Base-by-base conservation (phyloP, 2,888 invertebrate species). In the Ophonus ardosiacus region DNA sequence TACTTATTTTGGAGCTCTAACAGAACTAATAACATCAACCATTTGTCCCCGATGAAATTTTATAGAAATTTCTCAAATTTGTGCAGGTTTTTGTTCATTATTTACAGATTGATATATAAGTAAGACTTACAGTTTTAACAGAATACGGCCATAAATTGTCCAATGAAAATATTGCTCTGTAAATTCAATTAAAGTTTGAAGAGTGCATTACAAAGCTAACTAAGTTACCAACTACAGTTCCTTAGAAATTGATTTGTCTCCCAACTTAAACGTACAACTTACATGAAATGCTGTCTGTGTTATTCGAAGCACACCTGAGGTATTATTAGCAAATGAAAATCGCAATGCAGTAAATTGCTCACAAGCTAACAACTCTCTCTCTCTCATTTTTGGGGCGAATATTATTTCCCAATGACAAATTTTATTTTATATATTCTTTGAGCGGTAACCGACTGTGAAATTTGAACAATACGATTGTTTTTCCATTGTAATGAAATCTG, bases 241-340 rank as follows among this genome's bases (percentile, higher is more conserved):
- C 38, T 31, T 15, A 68, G 63, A 63, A 68, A 68, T 68, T 7
- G 68, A 68, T 68, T 68, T 68, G 68, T 68, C 15, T 38, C 13
- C 31, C 0, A 68, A 68, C 31, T 68, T 38, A 68, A 31, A 31
- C 31, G 31, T 38, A 68, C 68, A 68, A 68, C 38, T 68, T 68
- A 15, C 7, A 63, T 68, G 24, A 68, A 24, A 68, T 68, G 31
- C 7, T 68, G 68, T 68, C 68, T 31, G 13, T 15, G 8, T 68
- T 68, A 38, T 68, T 15, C 7, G 68, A 3, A 63, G 24, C 31
- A 38, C 18, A 68, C 68, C 38, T 68, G 68, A 7, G 17, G 68
- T 31, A 38, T 24, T 15, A 38, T 31, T 68, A 24, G 24, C 15
- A 59, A 59, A 59, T 59, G 59, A 18, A 59, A 59, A 17, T 59